These are phyloP conservation scores for Sebastes cheni DNA, from an alignment of 2,797 vertebrate species.

Conservation along the genomic window DNA sequence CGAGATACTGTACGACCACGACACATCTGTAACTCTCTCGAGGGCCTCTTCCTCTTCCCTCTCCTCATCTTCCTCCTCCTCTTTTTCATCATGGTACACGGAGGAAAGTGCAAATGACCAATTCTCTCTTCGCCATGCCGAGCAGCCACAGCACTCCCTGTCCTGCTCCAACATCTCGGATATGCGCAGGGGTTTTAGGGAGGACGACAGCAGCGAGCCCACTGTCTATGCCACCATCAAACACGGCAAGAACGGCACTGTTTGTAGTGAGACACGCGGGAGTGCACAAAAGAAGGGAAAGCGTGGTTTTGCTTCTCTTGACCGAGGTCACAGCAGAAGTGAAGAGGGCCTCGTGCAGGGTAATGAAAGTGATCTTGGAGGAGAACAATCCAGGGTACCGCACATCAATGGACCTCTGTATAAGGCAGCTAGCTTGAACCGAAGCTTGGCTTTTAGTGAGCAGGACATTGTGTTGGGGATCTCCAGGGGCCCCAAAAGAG, in stretches of 20 bases:
- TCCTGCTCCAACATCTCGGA: constrained; percentile 84
- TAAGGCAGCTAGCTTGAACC: constrained; percentile 78
- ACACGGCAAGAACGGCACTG: constrained; percentile 30
- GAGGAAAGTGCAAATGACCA: constrained; percentile 74
- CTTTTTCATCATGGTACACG: constrained; percentile 80
- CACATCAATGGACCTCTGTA: constrained; percentile 62
- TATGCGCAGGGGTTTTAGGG: constrained; percentile 53
- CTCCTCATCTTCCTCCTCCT: constrained; percentile 71
- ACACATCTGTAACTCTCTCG: constrained; percentile 61
- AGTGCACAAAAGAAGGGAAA: constrained; percentile 23
- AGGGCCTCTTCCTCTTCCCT: constrained; percentile 79
- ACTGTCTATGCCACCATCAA: constrained; percentile 62
- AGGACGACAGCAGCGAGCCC: constrained; percentile 57
- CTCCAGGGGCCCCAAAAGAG: constrained; percentile 69
- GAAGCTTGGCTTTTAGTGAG: constrained; percentile 74
- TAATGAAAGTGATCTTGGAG: constrained; percentile 22
- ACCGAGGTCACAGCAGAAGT: constrained; percentile 78
- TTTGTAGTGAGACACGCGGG: constrained; percentile 13
- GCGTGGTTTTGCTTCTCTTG: constrained; percentile 52
- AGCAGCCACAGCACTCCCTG: constrained; percentile 76
- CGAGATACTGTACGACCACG: constrained; percentile 52
- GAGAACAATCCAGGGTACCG: neutral
- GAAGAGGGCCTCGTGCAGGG: constrained; percentile 72
- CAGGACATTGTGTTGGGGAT: constrained; percentile 69
- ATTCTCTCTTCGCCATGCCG: constrained; percentile 56